Conservation (phyloP, 2,113 vertebrate genomes). For the Nothocercus julius region DNA sequence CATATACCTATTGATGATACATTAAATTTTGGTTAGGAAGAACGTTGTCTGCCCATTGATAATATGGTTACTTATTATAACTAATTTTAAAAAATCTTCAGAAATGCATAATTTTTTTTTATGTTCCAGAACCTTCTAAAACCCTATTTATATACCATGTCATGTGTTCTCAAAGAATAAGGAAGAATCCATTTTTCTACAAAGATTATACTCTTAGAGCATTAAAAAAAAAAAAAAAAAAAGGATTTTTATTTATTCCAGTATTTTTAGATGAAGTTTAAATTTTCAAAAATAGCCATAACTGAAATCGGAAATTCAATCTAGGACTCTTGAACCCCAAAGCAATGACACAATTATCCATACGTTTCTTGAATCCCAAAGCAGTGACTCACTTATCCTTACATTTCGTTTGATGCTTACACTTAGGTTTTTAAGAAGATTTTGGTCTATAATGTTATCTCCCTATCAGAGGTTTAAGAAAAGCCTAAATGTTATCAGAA, state of each 20-base stretch:
- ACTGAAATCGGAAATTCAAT: background rate
- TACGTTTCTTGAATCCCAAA: background rate
- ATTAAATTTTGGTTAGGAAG: background rate
- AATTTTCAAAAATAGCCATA: background rate
- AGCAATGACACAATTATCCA: background rate
- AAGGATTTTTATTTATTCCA: background rate
- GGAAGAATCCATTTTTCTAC: background rate
- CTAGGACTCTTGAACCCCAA: background rate
- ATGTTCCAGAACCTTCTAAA: background rate
- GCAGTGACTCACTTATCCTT: background rate
- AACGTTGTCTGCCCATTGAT: background rate
- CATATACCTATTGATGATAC: background rate
- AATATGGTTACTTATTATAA: background rate
- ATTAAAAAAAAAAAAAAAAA: no score
- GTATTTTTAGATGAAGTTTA: background rate
- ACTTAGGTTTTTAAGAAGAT: background rate
- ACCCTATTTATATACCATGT: accelerated
- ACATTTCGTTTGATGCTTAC: background rate
- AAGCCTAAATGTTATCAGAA: background rate
- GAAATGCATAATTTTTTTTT: background rate
- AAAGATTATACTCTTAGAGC: background rate
- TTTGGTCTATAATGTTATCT: background rate
- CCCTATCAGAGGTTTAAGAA: background rate
- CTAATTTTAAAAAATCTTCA: background rate
- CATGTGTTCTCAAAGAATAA: background rate